Base-by-base conservation (phyloP, 2,113 vertebrate species). In the Nesogale talazaci region DNA sequence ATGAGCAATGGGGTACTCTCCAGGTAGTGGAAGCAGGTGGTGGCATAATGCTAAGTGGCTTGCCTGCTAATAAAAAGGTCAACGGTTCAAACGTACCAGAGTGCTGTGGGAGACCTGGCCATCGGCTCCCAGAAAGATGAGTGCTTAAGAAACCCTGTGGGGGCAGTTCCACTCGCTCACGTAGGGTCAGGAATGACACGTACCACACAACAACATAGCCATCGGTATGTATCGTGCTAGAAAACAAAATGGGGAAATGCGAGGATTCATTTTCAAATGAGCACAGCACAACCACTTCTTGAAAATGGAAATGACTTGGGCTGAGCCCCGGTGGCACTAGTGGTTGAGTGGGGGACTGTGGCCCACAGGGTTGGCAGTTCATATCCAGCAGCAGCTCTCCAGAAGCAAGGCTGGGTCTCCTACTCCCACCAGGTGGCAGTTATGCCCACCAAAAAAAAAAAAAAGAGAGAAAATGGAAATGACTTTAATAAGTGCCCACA, bases 241-340 rank as follows among this genome's bases (percentile, higher is more conserved):
- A 81, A 93, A 91, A 63, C 38, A 67, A 74, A 90, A 90, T 46
- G 34, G 6, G 72, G 57, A 92, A 79, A 76, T 77, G 4, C 19
- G 89, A 29, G 27, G 88, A 83, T 19, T 92, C 57, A 79, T 59
- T 80, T 86, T 57, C 63, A 92, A 88, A 81, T 61, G 23, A 81
- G n/a, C 75, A 14, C 69, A 57, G 14, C 34, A 72, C 85, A 83
- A 89, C 9, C 29, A 94, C 6, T 65, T 61, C 69, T 52, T 40
- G 65, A 38, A 93, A 83, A 67, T 14, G 59, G 61, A 67, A 75
- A 81, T 23, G 61, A 84, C 31, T 86, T 82, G 27, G 38, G n/a
- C n/a, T n/a, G n/a, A n/a, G n/a, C n/a, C n/a, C n/a, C n/a, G n/a
- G n/a, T n/a, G n/a, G n/a, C n/a, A n/a, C n/a, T n/a, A n/a, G n/a